A percentile compares a stretch with the other conserved stretches of the same genome.
These are phyloP conservation scores for Pseudorectes ferrugineus DNA, from an alignment of 2,113 vertebrate species.

Conservation along the genomic window DNA sequence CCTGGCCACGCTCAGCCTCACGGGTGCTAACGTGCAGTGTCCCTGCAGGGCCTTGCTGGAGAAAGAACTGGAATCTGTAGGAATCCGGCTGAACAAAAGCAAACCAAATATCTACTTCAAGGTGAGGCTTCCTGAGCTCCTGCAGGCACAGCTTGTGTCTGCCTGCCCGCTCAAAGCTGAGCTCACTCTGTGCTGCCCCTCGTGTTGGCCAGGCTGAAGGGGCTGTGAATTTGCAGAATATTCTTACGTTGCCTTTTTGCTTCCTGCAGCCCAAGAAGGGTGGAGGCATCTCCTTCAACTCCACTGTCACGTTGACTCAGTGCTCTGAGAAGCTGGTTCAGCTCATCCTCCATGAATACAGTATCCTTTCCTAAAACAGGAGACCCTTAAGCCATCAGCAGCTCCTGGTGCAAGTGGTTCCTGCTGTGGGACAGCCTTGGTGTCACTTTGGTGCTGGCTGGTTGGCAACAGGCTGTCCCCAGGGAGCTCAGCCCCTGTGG, in stretches of 20 bases:
- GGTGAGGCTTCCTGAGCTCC: slow-evolving; percentile 70
- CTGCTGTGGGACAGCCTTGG: not conserved
- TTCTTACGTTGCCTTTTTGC: not conserved
- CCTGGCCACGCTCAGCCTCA: not conserved
- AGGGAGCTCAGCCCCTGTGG: fast-evolving
- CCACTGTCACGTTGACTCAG: slow-evolving; percentile 90
- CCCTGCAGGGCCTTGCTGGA: slow-evolving; percentile 85
- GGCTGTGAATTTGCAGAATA: not conserved
- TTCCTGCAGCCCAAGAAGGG: slow-evolving; percentile 91
- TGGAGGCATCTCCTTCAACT: slow-evolving; percentile 96
- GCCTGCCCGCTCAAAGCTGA: not conserved
- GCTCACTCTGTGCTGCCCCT: not conserved
- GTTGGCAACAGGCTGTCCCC: not conserved
- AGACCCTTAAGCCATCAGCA: not conserved
- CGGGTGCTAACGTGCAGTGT: not conserved
- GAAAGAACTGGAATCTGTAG: slow-evolving; percentile 95
- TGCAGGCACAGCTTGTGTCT: not conserved
- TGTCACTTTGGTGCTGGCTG: not conserved
- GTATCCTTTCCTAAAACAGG: slow-evolving; percentile 82
- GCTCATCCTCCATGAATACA: slow-evolving; percentile 97
- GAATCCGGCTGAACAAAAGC: slow-evolving; percentile 90
- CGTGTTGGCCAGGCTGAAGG: fast-evolving
- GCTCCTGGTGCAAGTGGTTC: not conserved
- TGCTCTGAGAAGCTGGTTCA: slow-evolving; percentile 97
- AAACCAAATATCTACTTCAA: slow-evolving; percentile 99